These are phyloP conservation scores for Keiferia lycopersicella DNA, from an alignment of 2,888 invertebrate genomes.

Conservation along the genomic window DNA sequence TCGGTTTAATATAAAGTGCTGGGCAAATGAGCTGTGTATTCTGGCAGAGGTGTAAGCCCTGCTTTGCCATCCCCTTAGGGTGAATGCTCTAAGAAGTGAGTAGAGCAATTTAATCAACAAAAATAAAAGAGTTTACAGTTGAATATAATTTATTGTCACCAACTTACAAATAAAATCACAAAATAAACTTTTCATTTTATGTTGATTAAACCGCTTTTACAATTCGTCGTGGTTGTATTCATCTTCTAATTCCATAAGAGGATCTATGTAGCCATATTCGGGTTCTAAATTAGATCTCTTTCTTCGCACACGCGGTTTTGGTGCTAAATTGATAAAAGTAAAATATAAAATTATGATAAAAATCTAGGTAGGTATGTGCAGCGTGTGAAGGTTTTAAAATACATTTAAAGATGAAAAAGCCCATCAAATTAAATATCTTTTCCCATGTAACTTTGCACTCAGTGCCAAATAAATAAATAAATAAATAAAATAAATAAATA, in stretches of 20 bases:
- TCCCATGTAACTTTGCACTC: too few species aligned
- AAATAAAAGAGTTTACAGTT: not conserved
- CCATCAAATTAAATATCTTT: too few species aligned
- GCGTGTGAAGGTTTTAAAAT: too few species aligned
- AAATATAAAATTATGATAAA: not conserved
- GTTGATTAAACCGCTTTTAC: constrained; percentile 1
- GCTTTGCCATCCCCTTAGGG: too few species aligned
- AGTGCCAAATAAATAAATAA: too few species aligned
- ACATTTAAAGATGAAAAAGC: not conserved
- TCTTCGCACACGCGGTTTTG: not conserved
- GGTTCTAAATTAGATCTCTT: not conserved
- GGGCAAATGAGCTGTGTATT: too few species aligned
- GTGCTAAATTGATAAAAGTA: not conserved
- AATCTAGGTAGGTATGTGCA: too few species aligned
- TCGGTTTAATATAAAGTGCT: too few species aligned
- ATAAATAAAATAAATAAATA: too few species aligned
- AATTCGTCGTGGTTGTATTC: not conserved
- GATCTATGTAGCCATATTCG: not conserved
- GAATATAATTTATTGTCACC: not conserved
- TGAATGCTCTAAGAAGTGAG: not conserved
- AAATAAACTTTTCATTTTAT: not conserved
- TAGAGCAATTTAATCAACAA: not conserved
- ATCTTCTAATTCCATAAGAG: constrained; percentile 6
- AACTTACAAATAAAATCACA: not conserved
- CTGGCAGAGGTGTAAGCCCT: too few species aligned